These are phyloP conservation scores for Heteronetta atricapilla DNA, from an alignment of 2,113 vertebrate genomes.

Conservation along the genomic window DNA sequence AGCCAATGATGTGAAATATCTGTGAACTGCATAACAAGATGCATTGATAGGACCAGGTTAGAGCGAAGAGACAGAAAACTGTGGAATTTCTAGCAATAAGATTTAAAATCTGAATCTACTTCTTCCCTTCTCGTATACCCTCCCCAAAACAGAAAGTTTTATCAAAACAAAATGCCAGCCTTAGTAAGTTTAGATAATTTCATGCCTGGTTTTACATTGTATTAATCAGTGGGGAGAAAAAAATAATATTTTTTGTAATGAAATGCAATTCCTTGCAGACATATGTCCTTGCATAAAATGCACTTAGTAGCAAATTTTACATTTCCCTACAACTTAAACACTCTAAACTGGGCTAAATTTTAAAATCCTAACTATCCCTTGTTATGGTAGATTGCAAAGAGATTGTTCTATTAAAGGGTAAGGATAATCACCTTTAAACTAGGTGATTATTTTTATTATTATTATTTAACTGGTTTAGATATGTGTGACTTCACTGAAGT, in stretches of 20 bases:
- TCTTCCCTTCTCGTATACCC: background rate
- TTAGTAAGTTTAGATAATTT: background rate
- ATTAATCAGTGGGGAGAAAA: background rate
- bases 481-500: background rate
- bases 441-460: background rate
- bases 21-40: background rate
- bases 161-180: background rate
- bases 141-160: background rate
- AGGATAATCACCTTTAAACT: background rate
- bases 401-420: background rate
- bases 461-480: background rate
- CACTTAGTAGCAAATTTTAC: background rate
- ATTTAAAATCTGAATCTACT: background rate
- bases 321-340: background rate
- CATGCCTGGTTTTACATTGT: background rate
- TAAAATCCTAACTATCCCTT: background rate
- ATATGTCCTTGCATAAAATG: background rate
- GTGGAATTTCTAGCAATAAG: background rate
- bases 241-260: background rate
- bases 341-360: background rate
- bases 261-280: background rate
- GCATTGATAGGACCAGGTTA: background rate
- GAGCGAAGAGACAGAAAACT: background rate
- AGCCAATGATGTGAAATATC: background rate
- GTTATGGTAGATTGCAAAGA: background rate